Evolutionary conservation across 2,797 vertebrate species (phyloP), one percentile per base, ranked within the genome.

Genomic region (Sarcophilus harrisii): DNA sequence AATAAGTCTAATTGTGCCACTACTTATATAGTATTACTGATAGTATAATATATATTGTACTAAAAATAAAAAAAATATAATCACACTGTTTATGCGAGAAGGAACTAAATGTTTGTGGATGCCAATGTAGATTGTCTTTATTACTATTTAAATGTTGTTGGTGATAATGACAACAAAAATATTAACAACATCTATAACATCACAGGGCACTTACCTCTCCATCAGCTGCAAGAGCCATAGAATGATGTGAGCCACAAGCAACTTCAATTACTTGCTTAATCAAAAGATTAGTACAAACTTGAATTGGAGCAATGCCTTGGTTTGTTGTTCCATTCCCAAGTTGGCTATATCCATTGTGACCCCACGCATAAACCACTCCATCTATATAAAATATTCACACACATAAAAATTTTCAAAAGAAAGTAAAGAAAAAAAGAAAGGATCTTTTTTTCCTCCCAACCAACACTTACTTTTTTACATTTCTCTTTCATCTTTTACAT

Each of bases 171-270:
- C 62, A 95, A 92, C 13, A 32, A 32, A n/a, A 38, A 95, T 57
- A 59, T 21, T 0, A 5, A 55, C 55, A 93, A 95, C 92, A 93
- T 93, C n/a, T n/a, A n/a, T n/a, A n/a, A n/a, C 90, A 93, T 16
- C 27, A 81, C 6, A 91, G 73, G 5, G 59, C 32, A 97, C 98
- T 99, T 98, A 99, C 99, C 98, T 99, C 99, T 96, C 99, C 99
- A 93, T 99, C 99, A 97, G 99, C 98, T 0, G 99, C 99, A 96
- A 99, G 98, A 0, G 99, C 99, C 99, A 99, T 98, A 18, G 99
- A 99, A 98, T 99, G 99, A 98, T 99, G 99, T n/a, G 99, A 99
- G 89, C 99, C 99, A 98, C 99, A 99, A 58, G 99, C 99, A 95
- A 99, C 99, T 98, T 99, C 99, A 12, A 98, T 98, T 97, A 99